These are phyloP conservation scores for Heterodera filipjevi DNA, from an alignment of 2,888 invertebrate genomes.

Conservation along the genomic window DNA sequence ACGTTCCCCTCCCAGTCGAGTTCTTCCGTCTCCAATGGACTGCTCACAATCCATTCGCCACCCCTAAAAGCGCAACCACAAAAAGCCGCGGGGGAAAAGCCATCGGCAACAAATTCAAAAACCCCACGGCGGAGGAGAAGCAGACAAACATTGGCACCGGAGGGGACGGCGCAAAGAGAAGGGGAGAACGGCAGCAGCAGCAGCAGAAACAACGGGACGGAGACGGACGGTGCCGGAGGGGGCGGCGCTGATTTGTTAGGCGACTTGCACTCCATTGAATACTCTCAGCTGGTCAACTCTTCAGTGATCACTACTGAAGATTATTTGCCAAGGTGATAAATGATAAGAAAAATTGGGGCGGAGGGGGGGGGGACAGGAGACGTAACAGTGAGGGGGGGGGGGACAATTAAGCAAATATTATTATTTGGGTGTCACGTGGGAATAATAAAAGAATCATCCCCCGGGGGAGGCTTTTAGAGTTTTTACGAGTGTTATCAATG, in stretches of 20 bases:
- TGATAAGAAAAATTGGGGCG: no score
- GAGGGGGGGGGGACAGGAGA: no score
- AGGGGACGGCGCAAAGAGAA: background rate
- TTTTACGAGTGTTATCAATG: no score
- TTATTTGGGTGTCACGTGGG: background rate
- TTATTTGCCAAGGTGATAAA: constrained; percentile 32
- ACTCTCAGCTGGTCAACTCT: constrained; percentile 41
- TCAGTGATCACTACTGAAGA: constrained; percentile 42
- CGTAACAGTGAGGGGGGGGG: no score
- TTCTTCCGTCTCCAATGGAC: background rate
- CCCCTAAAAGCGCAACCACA: constrained; percentile 14
- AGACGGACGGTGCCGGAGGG: background rate
- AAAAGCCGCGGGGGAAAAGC: constrained; percentile 8
- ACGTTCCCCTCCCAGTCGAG: background rate
- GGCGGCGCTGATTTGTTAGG: constrained; percentile 25
- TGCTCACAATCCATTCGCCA: constrained; percentile 13
- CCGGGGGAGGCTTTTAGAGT: no score
- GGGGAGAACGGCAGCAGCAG: background rate
- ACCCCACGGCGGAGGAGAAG: constrained; percentile 15
- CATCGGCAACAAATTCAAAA: background rate
- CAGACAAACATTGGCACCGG: constrained; percentile 4
- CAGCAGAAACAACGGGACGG: constrained; percentile 6
- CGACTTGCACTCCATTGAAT: constrained; percentile 41
- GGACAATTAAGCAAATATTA: background rate
- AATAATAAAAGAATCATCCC: background rate